Conservation (phyloP, 2,888 invertebrate species). For the Caprella mutica region DNA sequence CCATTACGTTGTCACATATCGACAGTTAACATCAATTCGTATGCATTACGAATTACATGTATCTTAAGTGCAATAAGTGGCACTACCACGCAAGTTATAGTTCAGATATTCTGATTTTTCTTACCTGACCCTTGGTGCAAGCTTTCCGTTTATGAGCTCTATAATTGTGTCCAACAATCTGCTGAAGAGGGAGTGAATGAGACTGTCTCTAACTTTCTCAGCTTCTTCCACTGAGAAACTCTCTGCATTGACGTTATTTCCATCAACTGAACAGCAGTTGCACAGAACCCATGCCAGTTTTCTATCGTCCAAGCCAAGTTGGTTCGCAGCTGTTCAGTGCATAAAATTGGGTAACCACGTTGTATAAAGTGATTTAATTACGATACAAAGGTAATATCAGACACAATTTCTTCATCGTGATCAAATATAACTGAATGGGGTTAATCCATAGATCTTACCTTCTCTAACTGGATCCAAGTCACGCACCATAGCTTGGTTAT, state of each 20-base stretch:
- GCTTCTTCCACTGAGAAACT: constrained; percentile 60
- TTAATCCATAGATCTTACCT: too few species aligned
- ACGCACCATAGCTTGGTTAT: constrained; percentile 3
- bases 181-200: constrained; percentile 71
- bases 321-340: constrained; percentile 50
- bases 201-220: constrained; percentile 66
- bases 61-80: too few species aligned
- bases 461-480: constrained; percentile 18
- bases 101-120: too few species aligned
- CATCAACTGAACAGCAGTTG: constrained; percentile 75
- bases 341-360: neutral
- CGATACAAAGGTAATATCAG: too few species aligned
- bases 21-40: too few species aligned
- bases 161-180: constrained; percentile 81
- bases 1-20: too few species aligned
- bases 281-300: constrained; percentile 75
- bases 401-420: too few species aligned
- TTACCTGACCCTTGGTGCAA: constrained; percentile 65
- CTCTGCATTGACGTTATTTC: constrained; percentile 50
- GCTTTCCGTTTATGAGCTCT: constrained; percentile 68
- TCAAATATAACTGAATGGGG: too few species aligned
- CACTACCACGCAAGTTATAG: too few species aligned
- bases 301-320: constrained; percentile 63
- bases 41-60: too few species aligned
- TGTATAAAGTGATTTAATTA: too few species aligned